These are phyloP conservation scores for Latrodectus hesperus DNA, from an alignment of 2,888 invertebrate genomes.

Conservation along the genomic window DNA sequence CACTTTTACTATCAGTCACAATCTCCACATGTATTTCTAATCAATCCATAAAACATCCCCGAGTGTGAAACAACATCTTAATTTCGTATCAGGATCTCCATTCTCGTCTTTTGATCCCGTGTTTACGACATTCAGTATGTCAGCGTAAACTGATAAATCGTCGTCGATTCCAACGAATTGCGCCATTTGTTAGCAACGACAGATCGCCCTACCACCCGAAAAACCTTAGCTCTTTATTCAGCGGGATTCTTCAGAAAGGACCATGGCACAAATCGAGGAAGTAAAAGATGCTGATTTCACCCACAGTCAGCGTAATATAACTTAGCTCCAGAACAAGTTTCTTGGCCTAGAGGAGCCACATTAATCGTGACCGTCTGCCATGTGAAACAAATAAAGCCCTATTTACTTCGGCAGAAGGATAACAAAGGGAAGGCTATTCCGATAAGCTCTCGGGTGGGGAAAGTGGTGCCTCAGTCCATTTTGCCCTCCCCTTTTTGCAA, in stretches of 20 bases:
- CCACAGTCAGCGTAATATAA: neutral
- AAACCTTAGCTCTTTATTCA: neutral
- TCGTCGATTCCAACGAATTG: neutral
- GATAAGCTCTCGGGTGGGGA: slow-evolving; percentile 28
- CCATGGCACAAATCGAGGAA: neutral
- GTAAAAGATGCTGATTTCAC: neutral
- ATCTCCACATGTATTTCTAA: too few relatives aligned
- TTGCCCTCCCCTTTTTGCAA: neutral
- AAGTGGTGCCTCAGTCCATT: slow-evolving; percentile 7
- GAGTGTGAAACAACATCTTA: neutral
- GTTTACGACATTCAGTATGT: neutral
- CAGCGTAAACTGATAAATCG: neutral
- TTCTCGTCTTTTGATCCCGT: neutral
- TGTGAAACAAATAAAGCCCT: slow-evolving; percentile 39
- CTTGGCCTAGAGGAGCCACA: slow-evolving; percentile 27
- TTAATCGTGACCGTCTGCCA: slow-evolving; percentile 31
- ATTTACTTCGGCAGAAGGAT: slow-evolving; percentile 29
- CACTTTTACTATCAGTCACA: too few relatives aligned
- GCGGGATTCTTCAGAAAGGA: neutral
- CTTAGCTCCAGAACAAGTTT: slow-evolving; percentile 23
- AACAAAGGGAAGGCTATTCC: slow-evolving; percentile 7
- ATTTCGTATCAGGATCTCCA: neutral
- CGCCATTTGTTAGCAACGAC: neutral
- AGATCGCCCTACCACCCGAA: neutral
- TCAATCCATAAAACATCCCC: too few relatives aligned